Evolutionary conservation across 2,797 vertebrate genomes (phyloP).

Genomic region (Hybognathus amarus): DNA sequence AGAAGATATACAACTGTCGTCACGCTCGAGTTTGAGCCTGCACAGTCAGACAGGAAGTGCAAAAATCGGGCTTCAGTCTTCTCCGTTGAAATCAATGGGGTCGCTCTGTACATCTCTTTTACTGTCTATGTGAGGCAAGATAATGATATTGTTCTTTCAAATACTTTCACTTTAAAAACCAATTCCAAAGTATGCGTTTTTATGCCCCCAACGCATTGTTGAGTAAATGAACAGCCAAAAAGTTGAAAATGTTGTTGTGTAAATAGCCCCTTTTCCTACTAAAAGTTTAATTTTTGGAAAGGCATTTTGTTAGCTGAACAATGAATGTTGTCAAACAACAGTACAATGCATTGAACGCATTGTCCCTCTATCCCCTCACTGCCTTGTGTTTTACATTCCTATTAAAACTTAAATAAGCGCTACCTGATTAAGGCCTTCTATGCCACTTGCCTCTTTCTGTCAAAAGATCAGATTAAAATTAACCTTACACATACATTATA

Average conservation of each 20-base stretch:
- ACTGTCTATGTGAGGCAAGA: too few relatives aligned
- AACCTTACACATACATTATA: too few relatives aligned
- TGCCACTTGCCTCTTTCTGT: slow-evolving; percentile 27
- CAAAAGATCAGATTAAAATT: not conserved
- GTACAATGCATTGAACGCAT: not conserved
- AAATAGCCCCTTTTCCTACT: not conserved
- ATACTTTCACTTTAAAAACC: not conserved
- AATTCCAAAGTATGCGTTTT: not conserved
- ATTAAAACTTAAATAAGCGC: not conserved
- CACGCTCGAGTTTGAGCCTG: too few relatives aligned
- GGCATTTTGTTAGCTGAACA: not conserved
- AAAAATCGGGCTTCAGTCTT: too few relatives aligned
- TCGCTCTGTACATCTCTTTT: too few relatives aligned
- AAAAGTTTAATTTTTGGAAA: not conserved
- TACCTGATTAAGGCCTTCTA: not conserved
- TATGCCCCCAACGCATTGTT: not conserved
- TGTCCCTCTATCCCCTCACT: not conserved
- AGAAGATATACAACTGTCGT: too few relatives aligned
- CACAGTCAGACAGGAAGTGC: too few relatives aligned
- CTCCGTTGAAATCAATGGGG: too few relatives aligned
- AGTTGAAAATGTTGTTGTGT: not conserved
- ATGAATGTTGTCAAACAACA: not conserved
- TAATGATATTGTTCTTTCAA: rapidly evolving
- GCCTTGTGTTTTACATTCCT: not conserved
- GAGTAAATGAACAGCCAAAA: not conserved